Evolutionary conservation across 2,113 vertebrate genomes (phyloP), one percentile per base, ranked within the genome.

Genomic region (Pungitius pungitius): DNA sequence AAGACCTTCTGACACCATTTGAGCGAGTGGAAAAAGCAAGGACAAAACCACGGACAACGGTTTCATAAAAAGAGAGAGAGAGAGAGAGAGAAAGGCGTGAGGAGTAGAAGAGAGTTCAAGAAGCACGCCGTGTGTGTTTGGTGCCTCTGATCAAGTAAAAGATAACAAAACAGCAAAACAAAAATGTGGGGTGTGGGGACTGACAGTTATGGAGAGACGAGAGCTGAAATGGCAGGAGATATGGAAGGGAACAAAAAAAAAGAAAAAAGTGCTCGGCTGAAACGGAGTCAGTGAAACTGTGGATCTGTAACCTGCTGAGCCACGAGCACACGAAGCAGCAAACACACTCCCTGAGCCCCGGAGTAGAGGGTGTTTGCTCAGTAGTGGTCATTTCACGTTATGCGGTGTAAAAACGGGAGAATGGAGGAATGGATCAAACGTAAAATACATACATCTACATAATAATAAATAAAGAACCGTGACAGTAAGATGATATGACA

Each of bases 11-110:
- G 63, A 80, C 69, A 63, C 37, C 12, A 64, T 51, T 69, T 78
- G 58, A 43, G 58, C 17, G 14, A 73, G 51, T 17, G 39, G 54
- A 72, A 75, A 15, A 47, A 51, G 7, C 52, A 24, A 76, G 81
- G 78, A 71, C 63, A 80, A 77, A 58, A 71, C 63, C 56, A 66
- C 73, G 62, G 80, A 82, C 67, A 37, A 56, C 7, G 14, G 33
- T 42, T 65, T 73, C 26, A 58, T 30, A 1, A 52, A 27, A 18
- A 37, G 6, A n/a, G 4, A 11, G 18, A 8, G 1, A n/a, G 4
- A 11, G 18, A 8, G 1, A 10, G 2, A 17, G 18, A 52, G 27
- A 37, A 49, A 55, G 18, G 30, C 1, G 4, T 5, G 65, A 33
- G 37, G 18, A 62, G n/a, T 9, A 13, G 7, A 52, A 37, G 26